Evolutionary conservation across 2,113 vertebrate species (phyloP).

Genomic region (Cyanoramphus novaezelandiae): DNA sequence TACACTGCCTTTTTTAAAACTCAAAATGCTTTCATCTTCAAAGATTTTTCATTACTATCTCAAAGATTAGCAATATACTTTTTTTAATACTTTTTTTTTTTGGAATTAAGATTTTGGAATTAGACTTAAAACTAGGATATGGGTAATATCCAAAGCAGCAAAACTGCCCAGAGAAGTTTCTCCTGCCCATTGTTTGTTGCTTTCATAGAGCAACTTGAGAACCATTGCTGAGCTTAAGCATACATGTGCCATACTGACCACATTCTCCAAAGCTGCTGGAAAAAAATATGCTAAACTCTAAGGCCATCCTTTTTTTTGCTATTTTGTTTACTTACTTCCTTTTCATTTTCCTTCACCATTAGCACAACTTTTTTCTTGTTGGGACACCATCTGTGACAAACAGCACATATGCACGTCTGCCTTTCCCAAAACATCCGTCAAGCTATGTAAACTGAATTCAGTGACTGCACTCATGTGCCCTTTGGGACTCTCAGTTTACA

Average conservation of each 20-base stretch:
- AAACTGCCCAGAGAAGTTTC: not conserved
- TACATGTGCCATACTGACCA: not conserved
- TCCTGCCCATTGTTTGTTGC: not conserved
- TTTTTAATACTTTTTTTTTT: not conserved
- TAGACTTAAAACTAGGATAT: not conserved
- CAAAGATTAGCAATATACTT: not conserved
- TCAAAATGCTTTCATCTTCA: not conserved
- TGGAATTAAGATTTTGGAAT: not conserved
- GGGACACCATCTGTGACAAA: not conserved
- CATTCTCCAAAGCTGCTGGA: not conserved
- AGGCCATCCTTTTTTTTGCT: not conserved
- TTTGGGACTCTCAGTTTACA: constrained; percentile 20
- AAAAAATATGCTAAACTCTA: not conserved
- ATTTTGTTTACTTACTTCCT: not conserved
- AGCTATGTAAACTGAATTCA: constrained; percentile 4
- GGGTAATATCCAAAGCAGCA: not conserved
- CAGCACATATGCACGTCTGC: not conserved
- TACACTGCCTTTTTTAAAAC: not conserved
- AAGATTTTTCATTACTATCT: not conserved
- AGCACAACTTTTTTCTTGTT: not conserved
- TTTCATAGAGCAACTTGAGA: not conserved
- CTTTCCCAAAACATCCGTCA: constrained; percentile 9
- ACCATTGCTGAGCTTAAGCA: not conserved
- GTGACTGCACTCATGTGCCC: not conserved
- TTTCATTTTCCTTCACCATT: not conserved